Base-by-base conservation (phyloP, 2,797 vertebrate genomes). In the Gobionotothen gibberifrons region DNA sequence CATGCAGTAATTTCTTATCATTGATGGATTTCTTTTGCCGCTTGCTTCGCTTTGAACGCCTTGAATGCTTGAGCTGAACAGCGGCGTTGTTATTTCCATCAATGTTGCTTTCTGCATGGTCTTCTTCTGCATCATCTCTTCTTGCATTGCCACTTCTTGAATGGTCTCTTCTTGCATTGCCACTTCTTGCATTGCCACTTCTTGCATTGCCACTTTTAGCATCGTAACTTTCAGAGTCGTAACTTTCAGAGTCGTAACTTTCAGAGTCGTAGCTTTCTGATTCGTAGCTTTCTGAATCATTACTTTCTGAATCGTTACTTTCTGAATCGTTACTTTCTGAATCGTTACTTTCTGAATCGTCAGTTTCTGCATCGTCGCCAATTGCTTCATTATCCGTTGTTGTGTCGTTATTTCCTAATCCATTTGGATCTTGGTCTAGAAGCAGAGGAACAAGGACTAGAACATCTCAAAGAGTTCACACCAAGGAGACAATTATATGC, bases 1-100 rank as follows among this genome's bases (percentile, higher is more conserved):
- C 43, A 59, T 51, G 16, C 15, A 40, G 10, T 26, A 26, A 26
- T 67, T 39, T 72, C 79, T 75, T 74, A 85, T 85, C 83, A 48
- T 49, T 42, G 1, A 39, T 29, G 36, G 16, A 51, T 43, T 58
- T 46, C 10, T 66, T 48, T 21, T 17, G 29, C 46, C 47, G 21
- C 39, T 57, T 46, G 11, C 14, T 48, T 70, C 22, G 14, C 52
- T 82, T 76, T 21, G 43, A 36, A 56, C 16, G 1, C 3, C n/a
- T 8, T 32, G 22, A 36, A 36, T 10, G 15, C 32, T 53, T 40
- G 54, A 36, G 29, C 12, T 47, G 44, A 12, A 26, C 67, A 0
- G 29, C 15, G 1, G 72, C 13, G 1, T 72, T 67, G 9, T 84
- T 62, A 13, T 53, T 39, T 3, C 56, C 75, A 17, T 76, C 62